A percentile compares a stretch with the other conserved stretches of the same genome.
These are phyloP conservation scores for Pseudomyrmex gracilis DNA, from an alignment of 1,140 invertebrate genomes.

Conservation along the genomic window DNA sequence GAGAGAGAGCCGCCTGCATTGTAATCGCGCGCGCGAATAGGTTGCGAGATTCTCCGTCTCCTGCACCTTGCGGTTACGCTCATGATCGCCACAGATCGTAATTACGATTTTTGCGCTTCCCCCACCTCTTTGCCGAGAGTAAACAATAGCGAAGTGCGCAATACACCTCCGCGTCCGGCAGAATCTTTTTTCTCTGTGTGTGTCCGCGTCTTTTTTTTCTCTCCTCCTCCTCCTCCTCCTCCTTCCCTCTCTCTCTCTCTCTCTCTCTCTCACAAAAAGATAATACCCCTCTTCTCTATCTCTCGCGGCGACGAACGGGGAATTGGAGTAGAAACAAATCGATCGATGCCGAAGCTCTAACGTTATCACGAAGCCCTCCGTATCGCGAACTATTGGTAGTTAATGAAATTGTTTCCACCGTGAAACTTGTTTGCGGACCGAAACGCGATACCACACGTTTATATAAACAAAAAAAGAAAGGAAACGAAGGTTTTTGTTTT, in stretches of 20 bases:
- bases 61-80: constrained; percentile 53
- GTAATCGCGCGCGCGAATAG: constrained; percentile 61
- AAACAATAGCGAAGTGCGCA: constrained; percentile 34
- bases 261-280: neutral
- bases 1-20: too few relatives aligned
- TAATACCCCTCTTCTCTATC: neutral
- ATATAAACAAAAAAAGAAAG: neutral
- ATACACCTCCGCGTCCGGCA: neutral
- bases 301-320: neutral
- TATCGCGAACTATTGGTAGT: constrained; percentile 20
- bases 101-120: constrained; percentile 45
- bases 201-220: too few relatives aligned
- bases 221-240: neutral
- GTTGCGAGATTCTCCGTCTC: constrained; percentile 45
- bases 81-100: constrained; percentile 50
- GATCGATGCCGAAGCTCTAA: constrained; percentile 32
- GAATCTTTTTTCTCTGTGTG: too few relatives aligned
- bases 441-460: constrained; percentile 21
- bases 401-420: constrained; percentile 28
- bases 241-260: neutral
- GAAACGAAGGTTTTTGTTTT: neutral
- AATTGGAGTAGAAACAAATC: constrained; percentile 56
- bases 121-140: neutral
- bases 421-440: neutral
- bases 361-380: neutral